These are phyloP conservation scores for Pecten maximus DNA, from an alignment of 2,888 invertebrate species.

Conservation along the genomic window DNA sequence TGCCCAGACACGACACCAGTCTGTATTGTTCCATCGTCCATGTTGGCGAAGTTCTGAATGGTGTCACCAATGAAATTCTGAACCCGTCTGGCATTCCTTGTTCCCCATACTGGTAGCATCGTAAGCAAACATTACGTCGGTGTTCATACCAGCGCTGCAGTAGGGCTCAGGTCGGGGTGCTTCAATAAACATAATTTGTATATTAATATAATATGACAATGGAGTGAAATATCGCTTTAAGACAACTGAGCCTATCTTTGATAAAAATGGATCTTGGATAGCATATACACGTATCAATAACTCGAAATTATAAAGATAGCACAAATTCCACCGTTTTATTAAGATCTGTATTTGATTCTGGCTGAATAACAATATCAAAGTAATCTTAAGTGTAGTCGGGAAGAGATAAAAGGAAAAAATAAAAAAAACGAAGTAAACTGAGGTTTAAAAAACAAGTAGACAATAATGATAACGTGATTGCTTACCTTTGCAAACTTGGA, in stretches of 20 bases:
- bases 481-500: constrained; percentile 17
- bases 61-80: not conserved
- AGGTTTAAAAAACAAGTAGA: too few species aligned
- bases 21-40: not conserved
- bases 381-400: too few species aligned
- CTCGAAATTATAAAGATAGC: too few species aligned
- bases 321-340: too few species aligned
- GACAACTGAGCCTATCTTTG: too few species aligned
- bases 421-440: too few species aligned
- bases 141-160: constrained; percentile 16
- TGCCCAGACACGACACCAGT: not conserved
- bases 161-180: not conserved
- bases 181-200: not conserved
- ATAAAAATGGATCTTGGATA: too few species aligned
- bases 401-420: not conserved
- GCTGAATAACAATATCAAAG: too few species aligned
- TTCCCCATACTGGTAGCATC: not conserved
- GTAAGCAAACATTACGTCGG: not conserved
- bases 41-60: not conserved
- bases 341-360: too few species aligned
- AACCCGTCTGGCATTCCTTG: not conserved
- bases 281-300: too few species aligned
- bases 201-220: not conserved
- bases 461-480: too few species aligned
- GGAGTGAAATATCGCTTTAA: too few species aligned